A percentile compares a stretch with the other conserved stretches of the same genome.
These are phyloP conservation scores for Oreochromis niloticus DNA, from an alignment of 2,113 vertebrate species.

Conservation along the genomic window DNA sequence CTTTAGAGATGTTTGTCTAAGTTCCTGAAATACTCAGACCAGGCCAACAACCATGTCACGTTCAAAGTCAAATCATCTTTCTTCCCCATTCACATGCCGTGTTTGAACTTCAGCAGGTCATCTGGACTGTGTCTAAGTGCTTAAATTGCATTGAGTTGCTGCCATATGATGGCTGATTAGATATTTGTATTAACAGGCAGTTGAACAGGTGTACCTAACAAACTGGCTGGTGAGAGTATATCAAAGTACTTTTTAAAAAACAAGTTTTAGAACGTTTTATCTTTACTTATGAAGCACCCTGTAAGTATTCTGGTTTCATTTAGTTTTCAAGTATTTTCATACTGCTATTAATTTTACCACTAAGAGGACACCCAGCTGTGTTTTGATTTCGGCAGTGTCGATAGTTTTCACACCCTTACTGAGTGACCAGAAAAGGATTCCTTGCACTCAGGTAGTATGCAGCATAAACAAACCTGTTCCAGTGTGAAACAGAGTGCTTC, in stretches of 20 bases:
- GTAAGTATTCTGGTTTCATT: neutral
- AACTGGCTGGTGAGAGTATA: neutral
- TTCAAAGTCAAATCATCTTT: neutral
- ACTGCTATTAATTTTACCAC: rapidly evolving
- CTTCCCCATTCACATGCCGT: neutral
- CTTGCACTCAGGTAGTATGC: rapidly evolving
- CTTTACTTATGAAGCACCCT: neutral
- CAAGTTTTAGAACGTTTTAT: neutral
- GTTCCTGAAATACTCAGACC: neutral
- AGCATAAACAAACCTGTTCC: neutral
- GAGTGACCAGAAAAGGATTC: neutral
- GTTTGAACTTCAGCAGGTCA: neutral
- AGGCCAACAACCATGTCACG: neutral
- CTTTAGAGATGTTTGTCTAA: neutral
- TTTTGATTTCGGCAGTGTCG: neutral
- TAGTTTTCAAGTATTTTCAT: neutral
- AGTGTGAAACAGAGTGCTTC: neutral
- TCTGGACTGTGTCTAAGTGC: neutral
- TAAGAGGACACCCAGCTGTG: neutral
- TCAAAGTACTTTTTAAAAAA: neutral
- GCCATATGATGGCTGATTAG: neutral
- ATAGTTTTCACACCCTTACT: neutral
- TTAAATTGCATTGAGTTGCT: neutral
- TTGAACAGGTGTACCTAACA: neutral
- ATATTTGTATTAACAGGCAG: neutral